Percentiles rank a stretch among this genome's conserved stretches.
Evolutionary conservation across 2,797 vertebrate genomes (phyloP).

Genomic region (Scarus forsteni): DNA sequence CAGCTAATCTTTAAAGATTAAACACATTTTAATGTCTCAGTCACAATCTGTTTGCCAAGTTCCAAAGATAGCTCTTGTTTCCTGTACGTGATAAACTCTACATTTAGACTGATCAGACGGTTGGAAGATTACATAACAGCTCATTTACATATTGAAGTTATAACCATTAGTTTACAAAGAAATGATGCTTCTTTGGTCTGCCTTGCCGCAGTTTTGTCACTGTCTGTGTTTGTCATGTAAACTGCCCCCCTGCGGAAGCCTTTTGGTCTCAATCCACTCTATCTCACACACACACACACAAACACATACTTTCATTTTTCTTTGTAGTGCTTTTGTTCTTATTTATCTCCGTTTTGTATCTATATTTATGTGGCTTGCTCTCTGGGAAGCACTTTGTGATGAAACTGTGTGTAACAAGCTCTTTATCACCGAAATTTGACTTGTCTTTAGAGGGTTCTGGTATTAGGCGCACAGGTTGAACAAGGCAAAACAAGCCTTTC

Average conservation of each 20-base stretch:
- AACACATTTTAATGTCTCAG: too few species aligned
- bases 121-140: constrained; percentile 12
- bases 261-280: constrained; percentile 33
- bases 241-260: constrained; percentile 34
- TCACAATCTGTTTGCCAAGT: neutral
- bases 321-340: constrained; percentile 23
- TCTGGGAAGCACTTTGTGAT: constrained; percentile 21
- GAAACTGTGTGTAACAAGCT: constrained; percentile 24
- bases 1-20: too few species aligned
- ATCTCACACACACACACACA: neutral
- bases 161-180: constrained; percentile 19
- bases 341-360: constrained; percentile 42
- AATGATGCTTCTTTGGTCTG: constrained; percentile 10
- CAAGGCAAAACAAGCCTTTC: constrained; percentile 27
- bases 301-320: neutral
- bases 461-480: constrained; percentile 36
- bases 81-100: constrained; percentile 1
- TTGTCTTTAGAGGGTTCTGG: constrained; percentile 18
- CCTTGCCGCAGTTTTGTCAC: constrained; percentile 25
- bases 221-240: constrained; percentile 46
- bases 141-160: constrained; percentile 16
- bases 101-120: constrained; percentile 6
- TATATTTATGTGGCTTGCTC: constrained; percentile 42
- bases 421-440: constrained; percentile 46
- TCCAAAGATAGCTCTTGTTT: neutral